Conservation (phyloP, 2,113 vertebrate species). For the Proteles cristata region DNA sequence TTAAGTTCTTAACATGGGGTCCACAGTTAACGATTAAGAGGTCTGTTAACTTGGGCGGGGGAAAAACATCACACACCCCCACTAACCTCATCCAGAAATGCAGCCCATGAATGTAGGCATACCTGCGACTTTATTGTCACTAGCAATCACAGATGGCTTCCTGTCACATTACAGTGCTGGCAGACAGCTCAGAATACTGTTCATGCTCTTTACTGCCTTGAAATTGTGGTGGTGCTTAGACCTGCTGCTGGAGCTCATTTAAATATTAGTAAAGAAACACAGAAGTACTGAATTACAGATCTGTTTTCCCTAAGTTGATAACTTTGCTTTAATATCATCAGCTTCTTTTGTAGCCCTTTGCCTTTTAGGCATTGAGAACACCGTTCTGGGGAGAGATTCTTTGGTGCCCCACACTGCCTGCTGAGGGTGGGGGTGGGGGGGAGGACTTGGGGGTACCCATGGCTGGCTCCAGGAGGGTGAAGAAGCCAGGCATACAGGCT, state of each 20-base stretch:
- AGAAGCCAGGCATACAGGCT: not conserved
- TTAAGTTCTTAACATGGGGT: not conserved
- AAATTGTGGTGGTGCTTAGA: slow-evolving; percentile 13
- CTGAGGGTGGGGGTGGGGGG: no score
- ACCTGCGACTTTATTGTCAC: slow-evolving; percentile 14
- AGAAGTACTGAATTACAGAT: not conserved
- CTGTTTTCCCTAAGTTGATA: not conserved
- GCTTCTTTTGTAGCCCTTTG: not conserved
- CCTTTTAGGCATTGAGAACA: slow-evolving; percentile 26
- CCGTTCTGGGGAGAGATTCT: not conserved
- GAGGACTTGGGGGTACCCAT: not conserved
- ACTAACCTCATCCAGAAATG: not conserved
- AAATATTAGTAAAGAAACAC: slow-evolving; percentile 12
- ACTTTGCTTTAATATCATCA: not conserved
- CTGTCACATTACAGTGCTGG: not conserved
- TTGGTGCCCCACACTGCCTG: not conserved
- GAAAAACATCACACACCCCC: not conserved
- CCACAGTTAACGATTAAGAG: not conserved
- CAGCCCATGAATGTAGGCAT: not conserved
- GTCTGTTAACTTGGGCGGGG: not conserved
- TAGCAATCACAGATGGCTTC: slow-evolving; percentile 21
- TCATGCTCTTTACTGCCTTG: slow-evolving; percentile 6
- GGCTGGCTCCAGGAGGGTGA: not conserved
- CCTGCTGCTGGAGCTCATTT: not conserved
- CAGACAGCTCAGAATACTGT: not conserved